These are phyloP conservation scores for Chaetorhynchus papuensis DNA, from an alignment of 2,113 vertebrate species.

Conservation along the genomic window DNA sequence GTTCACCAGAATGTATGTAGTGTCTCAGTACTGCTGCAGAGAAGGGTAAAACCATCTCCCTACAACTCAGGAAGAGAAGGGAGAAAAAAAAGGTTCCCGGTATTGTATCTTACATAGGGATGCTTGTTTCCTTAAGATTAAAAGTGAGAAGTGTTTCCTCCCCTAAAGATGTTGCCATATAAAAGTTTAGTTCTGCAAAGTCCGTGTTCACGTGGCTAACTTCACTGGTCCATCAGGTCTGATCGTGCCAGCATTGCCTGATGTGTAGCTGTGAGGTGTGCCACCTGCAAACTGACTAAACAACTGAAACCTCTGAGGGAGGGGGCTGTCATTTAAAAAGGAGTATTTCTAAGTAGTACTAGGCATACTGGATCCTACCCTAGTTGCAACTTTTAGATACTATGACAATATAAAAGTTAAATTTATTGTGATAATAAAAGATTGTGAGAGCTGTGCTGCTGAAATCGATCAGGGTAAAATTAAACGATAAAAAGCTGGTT, in stretches of 20 bases:
- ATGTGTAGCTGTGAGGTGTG: not conserved
- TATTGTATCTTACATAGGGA: not conserved
- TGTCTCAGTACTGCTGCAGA: not conserved
- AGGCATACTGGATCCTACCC: not conserved
- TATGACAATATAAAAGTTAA: slow-evolving; percentile 6
- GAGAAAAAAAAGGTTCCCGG: not conserved
- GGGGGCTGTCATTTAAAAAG: not conserved
- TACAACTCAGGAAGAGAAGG: not conserved
- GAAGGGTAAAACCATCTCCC: not conserved
- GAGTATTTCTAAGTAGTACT: not conserved
- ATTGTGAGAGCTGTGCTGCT: not conserved
- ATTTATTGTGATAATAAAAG: slow-evolving; percentile 56
- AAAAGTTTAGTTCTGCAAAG: not conserved
- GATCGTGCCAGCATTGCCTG: not conserved
- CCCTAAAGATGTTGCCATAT: not conserved
- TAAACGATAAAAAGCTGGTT: slow-evolving; percentile 33
- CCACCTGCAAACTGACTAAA: not conserved
- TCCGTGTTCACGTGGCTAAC: not conserved
- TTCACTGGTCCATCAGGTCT: not conserved
- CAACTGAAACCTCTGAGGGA: not conserved
- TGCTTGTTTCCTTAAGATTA: not conserved
- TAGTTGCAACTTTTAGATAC: not conserved
- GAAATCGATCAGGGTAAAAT: slow-evolving; percentile 19
- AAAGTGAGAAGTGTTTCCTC: not conserved
- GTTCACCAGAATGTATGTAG: not conserved